Conservation (phyloP, 2,113 vertebrate species). For the Polypterus senegalus region DNA sequence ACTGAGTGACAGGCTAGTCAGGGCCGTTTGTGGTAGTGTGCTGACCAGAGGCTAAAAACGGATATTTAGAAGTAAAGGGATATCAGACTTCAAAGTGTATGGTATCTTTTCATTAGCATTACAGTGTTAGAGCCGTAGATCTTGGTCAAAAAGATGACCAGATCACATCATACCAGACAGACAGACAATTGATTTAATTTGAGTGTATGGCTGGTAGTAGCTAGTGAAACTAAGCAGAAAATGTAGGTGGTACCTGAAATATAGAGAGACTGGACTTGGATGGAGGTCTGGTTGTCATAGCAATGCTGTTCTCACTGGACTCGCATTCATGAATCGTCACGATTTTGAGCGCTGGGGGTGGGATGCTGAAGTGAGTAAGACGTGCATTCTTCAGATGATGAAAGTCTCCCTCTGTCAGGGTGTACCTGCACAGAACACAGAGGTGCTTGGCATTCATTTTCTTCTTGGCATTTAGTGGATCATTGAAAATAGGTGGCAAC, state of each 20-base stretch:
- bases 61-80: conserved; percentile 9
- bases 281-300: conserved; percentile 50
- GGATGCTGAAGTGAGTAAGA: conserved; percentile 78
- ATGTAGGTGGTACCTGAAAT: conserved; percentile 64
- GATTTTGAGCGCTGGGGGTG: conserved; percentile 73
- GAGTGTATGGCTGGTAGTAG: too few species aligned
- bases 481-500: neutral
- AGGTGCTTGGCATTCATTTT: neutral
- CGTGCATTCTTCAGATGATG: conserved; percentile 94
- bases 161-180: neutral
- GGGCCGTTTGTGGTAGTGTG: conserved; percentile 62
- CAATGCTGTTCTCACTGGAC: conserved; percentile 69
- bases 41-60: conserved; percentile 48
- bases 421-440: conserved; percentile 58
- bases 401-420: conserved; percentile 90
- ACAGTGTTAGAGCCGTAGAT: neutral
- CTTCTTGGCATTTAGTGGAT: neutral
- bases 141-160: neutral
- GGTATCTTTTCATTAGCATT: neutral
- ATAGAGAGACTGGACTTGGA: conserved; percentile 80
- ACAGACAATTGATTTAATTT: neutral
- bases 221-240: too few species aligned
- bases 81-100: too few species aligned
- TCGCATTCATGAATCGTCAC: conserved; percentile 94
- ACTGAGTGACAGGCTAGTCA: conserved; percentile 62